Evolutionary conservation across 2,113 vertebrate genomes (phyloP).

Genomic region (Menura novaehollandiae): DNA sequence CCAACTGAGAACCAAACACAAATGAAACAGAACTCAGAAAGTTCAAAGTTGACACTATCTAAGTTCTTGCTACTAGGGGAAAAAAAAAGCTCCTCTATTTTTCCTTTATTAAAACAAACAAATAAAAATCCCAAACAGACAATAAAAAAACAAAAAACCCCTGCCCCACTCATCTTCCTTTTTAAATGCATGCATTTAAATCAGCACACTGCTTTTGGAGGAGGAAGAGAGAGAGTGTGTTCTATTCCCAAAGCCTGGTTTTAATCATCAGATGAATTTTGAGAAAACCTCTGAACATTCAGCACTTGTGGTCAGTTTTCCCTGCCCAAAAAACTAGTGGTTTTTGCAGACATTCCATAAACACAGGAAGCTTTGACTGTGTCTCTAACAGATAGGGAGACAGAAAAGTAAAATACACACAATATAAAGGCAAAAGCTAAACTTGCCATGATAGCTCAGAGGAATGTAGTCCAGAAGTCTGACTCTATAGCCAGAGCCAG

Average conservation of each 20-base stretch:
- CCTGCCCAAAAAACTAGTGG: background rate
- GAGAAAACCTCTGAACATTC: conserved; percentile 33
- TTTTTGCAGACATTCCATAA: conserved; percentile 69
- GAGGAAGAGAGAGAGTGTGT: background rate
- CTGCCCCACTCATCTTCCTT: background rate
- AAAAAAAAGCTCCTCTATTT: background rate
- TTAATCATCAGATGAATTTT: conserved; percentile 42
- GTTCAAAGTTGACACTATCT: conserved; percentile 18
- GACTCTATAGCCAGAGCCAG: background rate
- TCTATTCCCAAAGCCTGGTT: conserved; percentile 8
- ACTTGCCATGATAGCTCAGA: background rate
- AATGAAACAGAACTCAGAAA: background rate
- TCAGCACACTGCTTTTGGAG: background rate
- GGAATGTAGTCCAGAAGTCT: background rate
- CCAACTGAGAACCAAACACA: conserved; percentile 5
- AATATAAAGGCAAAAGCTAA: background rate
- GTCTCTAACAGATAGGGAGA: conserved; percentile 57
- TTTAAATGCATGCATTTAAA: background rate
- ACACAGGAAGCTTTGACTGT: conserved; percentile 59
- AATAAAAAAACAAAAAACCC: background rate
- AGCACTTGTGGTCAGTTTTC: conserved; percentile 6
- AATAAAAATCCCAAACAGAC: background rate
- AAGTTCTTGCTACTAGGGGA: background rate
- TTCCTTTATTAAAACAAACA: background rate
- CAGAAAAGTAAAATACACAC: background rate